phyloP scores from a whole-genome alignment of 2,797 vertebrate genomes.

The Semaprochilodus insignis region DNA sequence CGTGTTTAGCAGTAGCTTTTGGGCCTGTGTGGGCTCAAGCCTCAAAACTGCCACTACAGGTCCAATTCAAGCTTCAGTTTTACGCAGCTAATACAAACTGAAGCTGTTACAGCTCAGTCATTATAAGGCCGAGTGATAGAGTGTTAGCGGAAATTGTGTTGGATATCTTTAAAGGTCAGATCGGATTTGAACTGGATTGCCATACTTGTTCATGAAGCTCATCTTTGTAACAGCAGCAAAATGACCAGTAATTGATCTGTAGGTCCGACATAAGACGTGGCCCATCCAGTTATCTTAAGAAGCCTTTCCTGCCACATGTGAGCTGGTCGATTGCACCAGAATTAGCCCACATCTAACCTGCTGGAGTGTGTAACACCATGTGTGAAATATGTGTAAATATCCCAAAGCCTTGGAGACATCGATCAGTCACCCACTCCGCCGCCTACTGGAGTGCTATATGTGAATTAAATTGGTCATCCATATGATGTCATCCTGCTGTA shows the following conservation, averaged over 20 bases:
- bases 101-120: background rate
- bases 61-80: too few species aligned
- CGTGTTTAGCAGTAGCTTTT: too few species aligned
- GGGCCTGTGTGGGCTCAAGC: too few species aligned
- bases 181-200: background rate
- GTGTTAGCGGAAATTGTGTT: background rate
- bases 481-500: constrained; percentile 38
- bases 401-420: constrained; percentile 16
- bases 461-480: constrained; percentile 5
- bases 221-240: background rate
- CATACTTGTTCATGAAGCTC: background rate
- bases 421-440: constrained; percentile 7
- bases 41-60: too few species aligned
- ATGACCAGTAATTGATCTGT: background rate
- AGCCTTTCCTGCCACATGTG: background rate
- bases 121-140: background rate
- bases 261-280: background rate
- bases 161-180: background rate
- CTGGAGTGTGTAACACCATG: background rate
- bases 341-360: background rate
- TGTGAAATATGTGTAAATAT: constrained; percentile 36
- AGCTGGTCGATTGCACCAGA: background rate
- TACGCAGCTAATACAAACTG: background rate
- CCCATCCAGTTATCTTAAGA: background rate
- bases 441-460: background rate